Percentiles rank a stretch among this genome's conserved stretches.
Conservation (phyloP, 2,113 vertebrate species). For the Todiramphus saurophagus region DNA sequence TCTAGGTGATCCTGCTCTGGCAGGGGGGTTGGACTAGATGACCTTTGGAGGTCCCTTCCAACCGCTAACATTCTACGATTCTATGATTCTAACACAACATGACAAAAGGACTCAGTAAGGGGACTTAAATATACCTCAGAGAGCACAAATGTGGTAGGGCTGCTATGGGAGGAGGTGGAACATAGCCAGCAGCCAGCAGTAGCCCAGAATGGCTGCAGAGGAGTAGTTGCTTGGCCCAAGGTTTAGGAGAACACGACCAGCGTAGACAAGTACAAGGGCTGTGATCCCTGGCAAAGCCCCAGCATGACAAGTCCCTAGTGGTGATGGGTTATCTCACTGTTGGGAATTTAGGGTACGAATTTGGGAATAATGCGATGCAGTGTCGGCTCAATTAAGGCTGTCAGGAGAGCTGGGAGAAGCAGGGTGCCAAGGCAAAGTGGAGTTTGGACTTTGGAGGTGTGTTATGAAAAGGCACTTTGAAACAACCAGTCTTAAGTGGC, state of each 20-base stretch:
- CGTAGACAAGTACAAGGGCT: neutral
- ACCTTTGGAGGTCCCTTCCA: too few relatives aligned
- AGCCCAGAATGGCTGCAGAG: neutral
- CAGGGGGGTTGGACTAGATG: too few relatives aligned
- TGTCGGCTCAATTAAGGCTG: rapidly evolving
- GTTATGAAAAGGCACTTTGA: neutral
- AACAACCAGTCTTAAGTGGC: neutral
- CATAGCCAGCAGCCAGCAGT: neutral
- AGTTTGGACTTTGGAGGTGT: neutral
- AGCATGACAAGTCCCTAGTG: rapidly evolving
- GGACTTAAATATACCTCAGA: neutral
- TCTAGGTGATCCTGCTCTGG: too few relatives aligned
- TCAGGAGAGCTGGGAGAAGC: neutral
- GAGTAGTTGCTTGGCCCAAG: neutral
- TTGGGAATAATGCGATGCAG: neutral
- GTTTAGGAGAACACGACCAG: neutral
- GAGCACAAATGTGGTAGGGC: neutral
- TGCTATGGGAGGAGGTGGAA: neutral
- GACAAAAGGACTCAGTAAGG: rapidly evolving
- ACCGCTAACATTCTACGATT: too few relatives aligned
- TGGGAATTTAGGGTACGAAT: neutral
- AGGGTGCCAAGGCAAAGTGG: neutral
- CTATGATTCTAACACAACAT: neutral
- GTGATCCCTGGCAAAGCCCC: neutral
- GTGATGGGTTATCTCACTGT: neutral